phyloP scores from a whole-genome alignment of 2,888 invertebrate genomes.

The Zaprionus obscuricornis region DNA sequence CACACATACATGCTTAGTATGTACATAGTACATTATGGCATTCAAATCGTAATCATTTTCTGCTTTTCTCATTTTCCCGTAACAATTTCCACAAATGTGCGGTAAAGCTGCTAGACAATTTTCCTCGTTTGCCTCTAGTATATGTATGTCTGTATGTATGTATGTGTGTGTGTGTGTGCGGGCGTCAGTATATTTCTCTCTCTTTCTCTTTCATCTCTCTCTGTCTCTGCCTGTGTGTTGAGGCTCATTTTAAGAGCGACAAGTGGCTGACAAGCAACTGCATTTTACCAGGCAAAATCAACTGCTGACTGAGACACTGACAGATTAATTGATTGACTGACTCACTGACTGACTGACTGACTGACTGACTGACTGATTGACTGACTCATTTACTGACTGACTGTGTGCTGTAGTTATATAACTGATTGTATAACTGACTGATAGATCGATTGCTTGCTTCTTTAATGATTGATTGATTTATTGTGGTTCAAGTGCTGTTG shows the following conservation, averaged over 20 bases:
- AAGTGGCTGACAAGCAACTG: conserved; percentile 9
- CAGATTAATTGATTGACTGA: neutral
- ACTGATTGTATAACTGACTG: too few relatives aligned
- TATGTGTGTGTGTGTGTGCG: conserved; percentile 11
- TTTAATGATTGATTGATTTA: too few relatives aligned
- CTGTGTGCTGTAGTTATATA: too few relatives aligned
- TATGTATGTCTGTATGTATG: conserved; percentile 11
- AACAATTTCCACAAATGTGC: conserved; percentile 56
- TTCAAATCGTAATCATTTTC: conserved; percentile 63
- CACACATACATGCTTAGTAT: conserved; percentile 1
- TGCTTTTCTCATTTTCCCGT: conserved; percentile 53
- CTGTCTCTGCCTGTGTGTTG: neutral
- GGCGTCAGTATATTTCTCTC: neutral
- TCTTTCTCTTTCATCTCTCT: neutral
- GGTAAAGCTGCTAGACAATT: conserved; percentile 51
- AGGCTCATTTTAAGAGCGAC: conserved; percentile 1
- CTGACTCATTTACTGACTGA: too few relatives aligned
- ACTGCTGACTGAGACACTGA: neutral
- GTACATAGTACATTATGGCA: conserved; percentile 46
- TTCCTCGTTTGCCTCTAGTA: conserved; percentile 29
- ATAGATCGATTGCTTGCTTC: too few relatives aligned
- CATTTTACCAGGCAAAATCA: neutral
- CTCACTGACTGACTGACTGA: too few relatives aligned
- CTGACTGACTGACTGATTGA: too few relatives aligned
- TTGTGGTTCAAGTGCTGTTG: too few relatives aligned